These are phyloP conservation scores for Lepus oiostolus DNA, from an alignment of 2,797 vertebrate genomes.

Conservation along the genomic window DNA sequence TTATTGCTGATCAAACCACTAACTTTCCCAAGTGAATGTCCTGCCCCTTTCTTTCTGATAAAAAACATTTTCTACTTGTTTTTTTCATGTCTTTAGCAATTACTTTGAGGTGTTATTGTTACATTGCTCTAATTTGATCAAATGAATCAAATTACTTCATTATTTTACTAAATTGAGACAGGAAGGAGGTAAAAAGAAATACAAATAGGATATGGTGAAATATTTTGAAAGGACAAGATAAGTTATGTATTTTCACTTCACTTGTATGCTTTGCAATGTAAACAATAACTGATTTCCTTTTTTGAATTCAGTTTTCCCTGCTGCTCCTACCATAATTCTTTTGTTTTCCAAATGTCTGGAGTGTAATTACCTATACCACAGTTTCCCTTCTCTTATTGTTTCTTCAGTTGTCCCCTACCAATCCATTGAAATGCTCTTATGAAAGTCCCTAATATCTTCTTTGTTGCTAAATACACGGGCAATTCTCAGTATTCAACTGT, in stretches of 20 bases:
- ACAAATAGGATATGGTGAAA: slow-evolving; percentile 46
- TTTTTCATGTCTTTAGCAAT: slow-evolving; percentile 50
- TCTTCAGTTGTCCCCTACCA: neutral
- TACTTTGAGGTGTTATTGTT: slow-evolving; percentile 59
- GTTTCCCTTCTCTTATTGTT: neutral
- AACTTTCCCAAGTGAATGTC: slow-evolving; percentile 47
- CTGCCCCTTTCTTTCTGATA: neutral
- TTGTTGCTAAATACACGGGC: slow-evolving; percentile 39
- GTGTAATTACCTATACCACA: neutral
- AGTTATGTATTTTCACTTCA: slow-evolving; percentile 40
- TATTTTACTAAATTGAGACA: slow-evolving; percentile 48
- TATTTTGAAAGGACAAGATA: slow-evolving; percentile 56
- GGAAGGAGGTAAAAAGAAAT: slow-evolving; percentile 2
- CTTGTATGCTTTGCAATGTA: neutral
- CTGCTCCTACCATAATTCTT: neutral
- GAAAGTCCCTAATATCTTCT: neutral
- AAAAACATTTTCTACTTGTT: slow-evolving; percentile 64
- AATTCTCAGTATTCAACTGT: slow-evolving; percentile 10
- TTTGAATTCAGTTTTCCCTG: neutral
- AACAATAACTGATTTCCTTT: slow-evolving; percentile 22
- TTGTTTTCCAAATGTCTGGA: neutral
- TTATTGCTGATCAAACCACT: slow-evolving; percentile 72
- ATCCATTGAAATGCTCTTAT: neutral
- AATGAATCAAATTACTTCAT: slow-evolving; percentile 32
- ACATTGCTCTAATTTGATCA: slow-evolving; percentile 53